phyloP scores from a whole-genome alignment of 1,140 invertebrate species.

The Microvelia longipes region DNA sequence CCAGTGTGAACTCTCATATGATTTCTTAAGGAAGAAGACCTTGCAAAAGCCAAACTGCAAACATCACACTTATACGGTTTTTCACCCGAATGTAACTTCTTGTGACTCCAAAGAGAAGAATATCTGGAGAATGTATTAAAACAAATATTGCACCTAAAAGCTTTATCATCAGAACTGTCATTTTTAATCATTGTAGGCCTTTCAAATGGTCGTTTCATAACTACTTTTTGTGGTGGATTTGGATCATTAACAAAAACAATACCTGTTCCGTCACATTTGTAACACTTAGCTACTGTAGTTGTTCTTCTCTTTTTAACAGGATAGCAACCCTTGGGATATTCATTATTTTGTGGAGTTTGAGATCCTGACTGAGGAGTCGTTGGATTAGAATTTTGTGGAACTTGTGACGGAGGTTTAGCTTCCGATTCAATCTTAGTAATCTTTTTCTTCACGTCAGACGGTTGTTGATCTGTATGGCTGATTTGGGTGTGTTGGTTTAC shows the following conservation, averaged over 20 bases:
- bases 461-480: background rate
- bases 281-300: constrained; percentile 66
- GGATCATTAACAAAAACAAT: constrained; percentile 49
- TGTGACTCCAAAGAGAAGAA: constrained; percentile 1
- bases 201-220: background rate
- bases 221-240: background rate
- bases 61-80: constrained; percentile 18
- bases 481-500: constrained; percentile 12
- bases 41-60: constrained; percentile 22
- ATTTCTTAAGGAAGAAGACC: constrained; percentile 32
- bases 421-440: constrained; percentile 32
- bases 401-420: constrained; percentile 29
- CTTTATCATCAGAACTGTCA: background rate
- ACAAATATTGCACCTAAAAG: background rate
- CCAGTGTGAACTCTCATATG: constrained; percentile 22
- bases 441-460: constrained; percentile 1
- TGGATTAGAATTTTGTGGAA: constrained; percentile 22
- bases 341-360: constrained; percentile 17
- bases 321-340: constrained; percentile 43
- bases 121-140: background rate
- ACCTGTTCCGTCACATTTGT: constrained; percentile 72
- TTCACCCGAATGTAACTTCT: constrained; percentile 16
- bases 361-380: constrained; percentile 18
- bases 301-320: constrained; percentile 60
- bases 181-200: background rate